phyloP scores from a whole-genome alignment of 23 tunicate species.

The Ciona savignyi region DNA sequence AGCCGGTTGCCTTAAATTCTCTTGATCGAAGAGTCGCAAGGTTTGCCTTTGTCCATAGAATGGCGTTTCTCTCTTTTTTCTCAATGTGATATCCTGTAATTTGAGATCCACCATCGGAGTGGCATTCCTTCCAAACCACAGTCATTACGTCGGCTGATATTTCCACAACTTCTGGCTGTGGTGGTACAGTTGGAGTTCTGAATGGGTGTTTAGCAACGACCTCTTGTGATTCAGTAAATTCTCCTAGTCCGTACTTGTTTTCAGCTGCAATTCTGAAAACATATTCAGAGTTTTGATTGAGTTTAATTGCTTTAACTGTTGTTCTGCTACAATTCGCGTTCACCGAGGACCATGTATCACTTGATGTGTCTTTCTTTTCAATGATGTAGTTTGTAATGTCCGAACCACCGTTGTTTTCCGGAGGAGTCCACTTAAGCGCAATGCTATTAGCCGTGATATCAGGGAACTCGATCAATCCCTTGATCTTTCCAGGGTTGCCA shows the following conservation, averaged over 20 bases:
- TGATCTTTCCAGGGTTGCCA: conserved; percentile 18
- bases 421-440: conserved; percentile 25
- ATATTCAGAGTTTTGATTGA: conserved; percentile 30
- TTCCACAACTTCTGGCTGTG: conserved; percentile 39
- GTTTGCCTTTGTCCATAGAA: conserved; percentile 42
- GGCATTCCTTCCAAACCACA: conserved; percentile 23
- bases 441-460: conserved; percentile 7
- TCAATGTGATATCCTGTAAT: conserved; percentile 43
- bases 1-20: conserved; percentile 9
- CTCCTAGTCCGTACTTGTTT: conserved; percentile 61
- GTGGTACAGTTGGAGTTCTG: conserved; percentile 32
- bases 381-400: conserved; percentile 39
- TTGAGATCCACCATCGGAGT: conserved; percentile 38
- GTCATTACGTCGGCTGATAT: conserved; percentile 18
- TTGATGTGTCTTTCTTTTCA: conserved; percentile 25
- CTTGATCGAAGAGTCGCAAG: background rate
- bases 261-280: conserved; percentile 51
- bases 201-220: conserved; percentile 35
- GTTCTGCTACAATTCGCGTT: conserved; percentile 23
- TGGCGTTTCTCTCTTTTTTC: conserved; percentile 42
- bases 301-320: background rate
- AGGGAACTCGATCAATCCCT: conserved; percentile 5
- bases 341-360: conserved; percentile 24
- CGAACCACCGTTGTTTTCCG: conserved; percentile 50
- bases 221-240: conserved; percentile 8